phyloP scores from a whole-genome alignment of 2,113 vertebrate species.

The Steatornis caripensis region DNA sequence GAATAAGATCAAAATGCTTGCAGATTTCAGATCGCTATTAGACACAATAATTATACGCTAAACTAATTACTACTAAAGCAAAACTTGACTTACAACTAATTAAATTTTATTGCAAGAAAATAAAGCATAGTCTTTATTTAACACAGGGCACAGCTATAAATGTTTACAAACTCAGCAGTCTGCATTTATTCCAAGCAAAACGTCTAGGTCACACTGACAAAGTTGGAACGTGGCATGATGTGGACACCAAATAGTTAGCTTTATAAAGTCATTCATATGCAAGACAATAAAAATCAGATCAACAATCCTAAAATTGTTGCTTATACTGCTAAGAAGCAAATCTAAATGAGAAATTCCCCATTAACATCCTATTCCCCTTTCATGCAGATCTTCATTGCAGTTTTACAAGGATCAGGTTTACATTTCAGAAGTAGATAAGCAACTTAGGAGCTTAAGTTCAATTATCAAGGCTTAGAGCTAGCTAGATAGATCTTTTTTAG shows the following conservation, averaged over 20 bases:
- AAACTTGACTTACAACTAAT: slow-evolving; percentile 75
- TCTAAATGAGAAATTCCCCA: not conserved
- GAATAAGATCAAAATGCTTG: slow-evolving; percentile 72
- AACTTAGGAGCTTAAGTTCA: slow-evolving; percentile 15
- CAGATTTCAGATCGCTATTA: slow-evolving; percentile 70
- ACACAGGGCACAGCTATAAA: slow-evolving; percentile 56
- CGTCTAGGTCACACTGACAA: slow-evolving; percentile 51
- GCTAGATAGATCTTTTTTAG: slow-evolving; percentile 1
- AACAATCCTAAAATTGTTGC: not conserved
- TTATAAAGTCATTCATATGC: slow-evolving; percentile 26
- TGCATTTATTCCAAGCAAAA: slow-evolving; percentile 60
- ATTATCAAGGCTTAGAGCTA: slow-evolving; percentile 2
- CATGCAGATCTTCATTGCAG: not conserved
- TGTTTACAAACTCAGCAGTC: slow-evolving; percentile 27
- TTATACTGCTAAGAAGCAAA: not conserved
- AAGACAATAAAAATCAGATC: not conserved
- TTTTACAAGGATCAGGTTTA: not conserved
- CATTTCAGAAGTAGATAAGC: slow-evolving; percentile 25
- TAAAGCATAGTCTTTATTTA: slow-evolving; percentile 67
- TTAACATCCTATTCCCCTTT: not conserved
- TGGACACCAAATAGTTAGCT: slow-evolving; percentile 26
- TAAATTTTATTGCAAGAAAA: slow-evolving; percentile 74
- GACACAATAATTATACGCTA: slow-evolving; percentile 75
- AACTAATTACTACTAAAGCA: slow-evolving; percentile 76
- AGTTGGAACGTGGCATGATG: slow-evolving; percentile 15